phyloP scores from a whole-genome alignment of 2,888 invertebrate genomes.

The Blastobasis lacticolella region DNA sequence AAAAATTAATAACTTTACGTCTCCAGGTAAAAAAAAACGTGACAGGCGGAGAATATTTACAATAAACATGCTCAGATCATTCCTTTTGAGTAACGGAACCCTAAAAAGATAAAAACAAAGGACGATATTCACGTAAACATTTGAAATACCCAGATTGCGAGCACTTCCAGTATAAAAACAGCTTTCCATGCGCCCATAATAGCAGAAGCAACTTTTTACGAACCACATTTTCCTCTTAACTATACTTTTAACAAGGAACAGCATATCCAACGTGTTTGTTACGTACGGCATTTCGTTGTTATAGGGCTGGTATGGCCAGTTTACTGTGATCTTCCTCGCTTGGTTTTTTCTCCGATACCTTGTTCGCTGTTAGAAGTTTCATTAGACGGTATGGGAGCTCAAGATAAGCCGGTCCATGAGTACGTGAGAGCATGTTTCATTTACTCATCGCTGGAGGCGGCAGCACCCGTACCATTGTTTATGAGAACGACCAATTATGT shows the following conservation, averaged over 20 bases:
- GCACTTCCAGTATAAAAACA: background rate
- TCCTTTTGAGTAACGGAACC: background rate
- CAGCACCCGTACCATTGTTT: conserved; percentile 57
- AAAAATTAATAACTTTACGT: no score
- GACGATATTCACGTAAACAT: background rate
- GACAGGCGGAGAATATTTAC: no score
- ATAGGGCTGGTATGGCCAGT: conserved; percentile 27
- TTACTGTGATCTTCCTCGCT: conserved; percentile 19
- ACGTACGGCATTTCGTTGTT: conserved; percentile 46
- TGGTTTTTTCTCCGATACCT: conserved; percentile 3
- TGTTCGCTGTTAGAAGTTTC: conserved; percentile 2
- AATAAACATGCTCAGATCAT: background rate
- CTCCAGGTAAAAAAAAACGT: no score
- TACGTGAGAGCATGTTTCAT: conserved; percentile 63
- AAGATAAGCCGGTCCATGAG: conserved; percentile 29
- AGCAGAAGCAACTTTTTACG: conserved; percentile 1
- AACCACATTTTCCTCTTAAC: conserved; percentile 24
- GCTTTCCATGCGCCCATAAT: background rate
- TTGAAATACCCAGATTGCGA: background rate
- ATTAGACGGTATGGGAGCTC: conserved; percentile 19
- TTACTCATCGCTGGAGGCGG: conserved; percentile 52
- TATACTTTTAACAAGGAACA: conserved; percentile 40
- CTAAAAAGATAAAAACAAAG: background rate
- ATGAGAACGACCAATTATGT: conserved; percentile 60
- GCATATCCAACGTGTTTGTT: conserved; percentile 43